Conservation (phyloP, 1,140 invertebrate species). For the Harlomillsia oculata region DNA sequence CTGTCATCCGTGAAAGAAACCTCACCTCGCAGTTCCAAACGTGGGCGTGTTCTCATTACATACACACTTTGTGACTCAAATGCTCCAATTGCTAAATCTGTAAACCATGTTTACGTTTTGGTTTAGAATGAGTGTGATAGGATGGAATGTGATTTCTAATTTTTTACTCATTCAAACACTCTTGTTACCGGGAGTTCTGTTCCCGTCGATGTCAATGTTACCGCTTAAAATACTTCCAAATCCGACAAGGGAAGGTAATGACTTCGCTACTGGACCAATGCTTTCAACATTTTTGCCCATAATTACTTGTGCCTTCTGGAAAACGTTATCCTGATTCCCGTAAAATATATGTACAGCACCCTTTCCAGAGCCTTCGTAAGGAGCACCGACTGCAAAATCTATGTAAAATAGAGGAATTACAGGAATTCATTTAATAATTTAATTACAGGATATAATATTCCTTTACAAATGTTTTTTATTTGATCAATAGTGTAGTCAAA, state of each 20-base stretch:
- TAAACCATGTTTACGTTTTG: not conserved
- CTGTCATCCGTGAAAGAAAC: not conserved
- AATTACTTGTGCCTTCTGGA: too few species aligned
- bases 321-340: conserved; percentile 37
- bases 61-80: conserved; percentile 34
- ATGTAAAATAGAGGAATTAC: not conserved
- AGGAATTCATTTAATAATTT: not conserved
- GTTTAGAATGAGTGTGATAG: too few species aligned
- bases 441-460: conserved; percentile 1
- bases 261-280: not conserved
- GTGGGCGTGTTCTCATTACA: conserved; percentile 27
- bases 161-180: conserved; percentile 1
- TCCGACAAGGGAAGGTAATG: conserved; percentile 27
- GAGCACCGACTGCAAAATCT: conserved; percentile 48
- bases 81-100: conserved; percentile 36
- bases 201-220: conserved; percentile 39
- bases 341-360: conserved; percentile 49
- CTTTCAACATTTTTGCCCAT: too few species aligned
- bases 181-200: conserved; percentile 41
- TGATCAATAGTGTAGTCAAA: not conserved
- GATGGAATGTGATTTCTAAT: not conserved
- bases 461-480: not conserved
- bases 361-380: conserved; percentile 43
- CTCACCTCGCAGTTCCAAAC: not conserved
- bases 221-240: conserved; percentile 39